phyloP scores from a whole-genome alignment of 2,113 vertebrate species.

The Isurus oxyrinchus region DNA sequence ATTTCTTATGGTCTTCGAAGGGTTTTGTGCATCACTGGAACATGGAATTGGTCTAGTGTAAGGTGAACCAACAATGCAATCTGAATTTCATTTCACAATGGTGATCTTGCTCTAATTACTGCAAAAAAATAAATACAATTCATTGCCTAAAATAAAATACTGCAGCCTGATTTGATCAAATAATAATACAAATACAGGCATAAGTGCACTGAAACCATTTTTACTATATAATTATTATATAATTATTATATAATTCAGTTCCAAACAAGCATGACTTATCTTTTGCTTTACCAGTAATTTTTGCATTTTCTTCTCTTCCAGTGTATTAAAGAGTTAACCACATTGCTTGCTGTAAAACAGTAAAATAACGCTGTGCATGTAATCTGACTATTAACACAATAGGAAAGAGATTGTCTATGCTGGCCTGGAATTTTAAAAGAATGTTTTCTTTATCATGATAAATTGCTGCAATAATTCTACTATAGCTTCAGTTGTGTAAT shows the following conservation, averaged over 20 bases:
- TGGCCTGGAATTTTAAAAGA: neutral
- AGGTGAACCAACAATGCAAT: neutral
- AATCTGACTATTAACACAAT: neutral
- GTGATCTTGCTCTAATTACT: neutral
- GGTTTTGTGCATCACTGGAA: neutral
- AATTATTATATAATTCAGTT: neutral
- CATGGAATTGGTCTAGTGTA: neutral
- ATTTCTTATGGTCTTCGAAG: neutral
- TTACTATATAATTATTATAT: neutral
- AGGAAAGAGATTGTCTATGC: neutral
- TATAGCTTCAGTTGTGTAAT: neutral
- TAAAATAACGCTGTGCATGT: neutral
- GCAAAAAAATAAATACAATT: neutral
- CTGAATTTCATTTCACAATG: neutral
- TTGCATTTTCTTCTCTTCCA: neutral
- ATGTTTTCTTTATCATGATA: neutral
- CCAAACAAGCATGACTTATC: neutral
- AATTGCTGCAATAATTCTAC: neutral
- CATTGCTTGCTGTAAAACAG: neutral
- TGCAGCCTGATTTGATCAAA: neutral
- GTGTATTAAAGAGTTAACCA: neutral
- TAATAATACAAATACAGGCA: neutral
- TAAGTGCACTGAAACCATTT: neutral
- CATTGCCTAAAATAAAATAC: neutral
- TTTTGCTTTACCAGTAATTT: neutral